Evolutionary conservation across 2,888 invertebrate genomes (phyloP).

Genomic region (Eledone cirrhosa): DNA sequence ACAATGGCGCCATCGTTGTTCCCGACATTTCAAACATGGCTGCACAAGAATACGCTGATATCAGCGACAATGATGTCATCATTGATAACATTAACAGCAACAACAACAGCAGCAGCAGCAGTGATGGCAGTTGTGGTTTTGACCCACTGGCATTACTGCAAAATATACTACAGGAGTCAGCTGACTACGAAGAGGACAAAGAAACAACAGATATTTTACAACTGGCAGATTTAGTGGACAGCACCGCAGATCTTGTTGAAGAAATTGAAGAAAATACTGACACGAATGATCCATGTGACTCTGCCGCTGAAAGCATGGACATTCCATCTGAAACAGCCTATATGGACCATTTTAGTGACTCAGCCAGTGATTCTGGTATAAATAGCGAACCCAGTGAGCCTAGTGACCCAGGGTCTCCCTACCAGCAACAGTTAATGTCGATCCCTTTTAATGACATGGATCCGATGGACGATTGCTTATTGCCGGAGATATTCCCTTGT

Average conservation of each 20-base stretch:
- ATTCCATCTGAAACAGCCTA: not conserved
- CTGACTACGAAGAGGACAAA: not conserved
- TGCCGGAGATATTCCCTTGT: constrained; percentile 18
- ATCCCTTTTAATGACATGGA: constrained; percentile 16
- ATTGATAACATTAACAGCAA: too few relatives aligned
- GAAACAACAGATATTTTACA: not conserved
- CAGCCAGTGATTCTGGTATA: constrained; percentile 48
- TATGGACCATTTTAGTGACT: not conserved
- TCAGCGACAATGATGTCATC: too few relatives aligned
- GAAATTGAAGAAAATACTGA: too few relatives aligned
- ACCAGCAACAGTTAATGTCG: not conserved
- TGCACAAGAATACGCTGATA: too few relatives aligned
- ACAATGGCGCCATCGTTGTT: too few relatives aligned
- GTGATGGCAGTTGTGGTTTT: not conserved
- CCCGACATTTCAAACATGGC: too few relatives aligned
- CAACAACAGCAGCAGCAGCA: too few relatives aligned
- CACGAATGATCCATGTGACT: too few relatives aligned
- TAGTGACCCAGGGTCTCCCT: not conserved
- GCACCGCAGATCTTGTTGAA: too few relatives aligned
- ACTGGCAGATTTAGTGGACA: too few relatives aligned
- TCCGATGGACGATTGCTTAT: not conserved
- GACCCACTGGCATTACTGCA: not conserved
- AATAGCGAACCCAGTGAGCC: constrained; percentile 47
- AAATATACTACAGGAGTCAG: not conserved
- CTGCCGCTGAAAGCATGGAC: too few relatives aligned